Conservation (phyloP, 2,113 vertebrate genomes). For the Tylochromis polylepis region DNA sequence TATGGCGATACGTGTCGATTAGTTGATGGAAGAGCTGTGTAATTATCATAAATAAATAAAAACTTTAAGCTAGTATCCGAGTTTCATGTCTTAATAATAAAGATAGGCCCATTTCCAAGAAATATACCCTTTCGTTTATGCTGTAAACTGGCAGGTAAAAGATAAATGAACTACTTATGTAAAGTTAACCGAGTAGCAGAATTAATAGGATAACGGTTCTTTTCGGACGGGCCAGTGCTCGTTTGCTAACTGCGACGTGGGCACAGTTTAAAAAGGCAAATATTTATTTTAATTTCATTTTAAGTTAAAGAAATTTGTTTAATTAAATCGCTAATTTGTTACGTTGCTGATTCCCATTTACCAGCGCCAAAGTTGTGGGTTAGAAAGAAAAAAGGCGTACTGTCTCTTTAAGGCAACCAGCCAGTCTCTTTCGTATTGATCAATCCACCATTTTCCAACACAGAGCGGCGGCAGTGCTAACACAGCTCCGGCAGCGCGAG, state of each 20-base stretch:
- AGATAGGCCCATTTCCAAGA: background rate
- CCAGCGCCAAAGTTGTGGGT: background rate
- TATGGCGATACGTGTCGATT: background rate
- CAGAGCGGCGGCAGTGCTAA: constrained; percentile 72
- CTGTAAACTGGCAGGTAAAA: background rate
- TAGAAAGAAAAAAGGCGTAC: constrained; percentile 6
- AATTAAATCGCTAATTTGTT: background rate
- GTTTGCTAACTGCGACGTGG: background rate
- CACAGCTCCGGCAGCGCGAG: constrained; percentile 58
- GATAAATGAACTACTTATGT: background rate
- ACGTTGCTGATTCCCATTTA: background rate
- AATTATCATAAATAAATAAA: background rate
- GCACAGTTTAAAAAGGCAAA: background rate
- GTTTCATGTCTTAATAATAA: background rate
- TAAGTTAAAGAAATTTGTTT: background rate
- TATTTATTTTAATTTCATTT: background rate
- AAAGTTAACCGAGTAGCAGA: background rate
- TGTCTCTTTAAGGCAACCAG: constrained; percentile 78
- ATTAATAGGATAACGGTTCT: background rate
- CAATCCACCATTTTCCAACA: constrained; percentile 85
- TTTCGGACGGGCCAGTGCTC: background rate
- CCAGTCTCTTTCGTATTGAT: constrained; percentile 78
- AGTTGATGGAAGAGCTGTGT: background rate
- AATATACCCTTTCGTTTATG: background rate
- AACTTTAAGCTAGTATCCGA: background rate